A percentile compares a stretch with the other conserved stretches of the same genome.
phyloP scores from a whole-genome alignment of 2,888 invertebrate genomes.

The Tetragnatha montana region DNA sequence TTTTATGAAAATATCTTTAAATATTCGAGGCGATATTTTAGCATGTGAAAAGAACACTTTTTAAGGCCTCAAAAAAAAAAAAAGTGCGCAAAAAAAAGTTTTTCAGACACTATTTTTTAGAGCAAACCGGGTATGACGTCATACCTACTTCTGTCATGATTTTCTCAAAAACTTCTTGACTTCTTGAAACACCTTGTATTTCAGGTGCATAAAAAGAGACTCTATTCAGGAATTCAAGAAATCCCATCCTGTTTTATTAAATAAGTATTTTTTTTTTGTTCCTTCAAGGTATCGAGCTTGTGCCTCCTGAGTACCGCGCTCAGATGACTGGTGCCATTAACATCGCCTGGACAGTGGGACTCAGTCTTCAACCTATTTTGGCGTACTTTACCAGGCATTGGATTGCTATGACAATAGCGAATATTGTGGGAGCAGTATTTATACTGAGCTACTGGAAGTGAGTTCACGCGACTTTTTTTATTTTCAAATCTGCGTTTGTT shows the following conservation, averaged over 20 bases:
- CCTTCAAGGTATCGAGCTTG: constrained; percentile 51
- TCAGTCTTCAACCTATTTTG: constrained; percentile 73
- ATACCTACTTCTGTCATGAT: too few species aligned
- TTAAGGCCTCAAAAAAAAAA: too few species aligned
- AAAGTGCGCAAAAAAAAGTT: too few species aligned
- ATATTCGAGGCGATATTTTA: too few species aligned
- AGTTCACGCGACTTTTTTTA: not conserved
- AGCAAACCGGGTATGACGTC: too few species aligned
- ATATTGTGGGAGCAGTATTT: not conserved
- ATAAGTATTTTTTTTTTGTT: not conserved
- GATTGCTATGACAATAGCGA: constrained; percentile 73
- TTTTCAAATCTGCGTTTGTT: not conserved
- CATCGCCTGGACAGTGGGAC: constrained; percentile 72
- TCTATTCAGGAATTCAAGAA: too few species aligned
- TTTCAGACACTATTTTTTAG: too few species aligned
- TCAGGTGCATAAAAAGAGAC: too few species aligned
- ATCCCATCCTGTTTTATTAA: not conserved
- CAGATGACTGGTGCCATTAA: constrained; percentile 74
- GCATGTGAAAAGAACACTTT: too few species aligned
- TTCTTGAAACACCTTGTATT: too few species aligned
- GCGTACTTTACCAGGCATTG: constrained; percentile 74
- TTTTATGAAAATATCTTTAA: too few species aligned
- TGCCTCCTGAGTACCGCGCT: constrained; percentile 76
- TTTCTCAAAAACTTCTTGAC: too few species aligned
- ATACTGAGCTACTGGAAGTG: not conserved